phyloP scores from a whole-genome alignment of 2,113 vertebrate species.

The Oceanodroma tethys region DNA sequence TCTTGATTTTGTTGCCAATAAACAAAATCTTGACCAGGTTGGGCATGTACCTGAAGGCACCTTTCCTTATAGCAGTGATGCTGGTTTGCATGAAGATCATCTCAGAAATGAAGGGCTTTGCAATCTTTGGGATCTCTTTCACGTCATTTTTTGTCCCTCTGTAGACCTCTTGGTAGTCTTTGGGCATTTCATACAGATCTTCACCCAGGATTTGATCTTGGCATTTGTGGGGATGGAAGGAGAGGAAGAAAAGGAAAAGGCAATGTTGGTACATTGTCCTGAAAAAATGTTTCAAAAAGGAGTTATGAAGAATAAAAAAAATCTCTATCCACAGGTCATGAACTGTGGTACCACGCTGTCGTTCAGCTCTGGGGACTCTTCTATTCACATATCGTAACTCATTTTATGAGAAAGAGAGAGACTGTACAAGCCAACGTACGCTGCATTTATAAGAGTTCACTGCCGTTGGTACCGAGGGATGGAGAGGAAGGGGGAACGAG shows the following conservation, averaged over 20 bases:
- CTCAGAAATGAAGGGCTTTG: conserved; percentile 61
- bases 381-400: background rate
- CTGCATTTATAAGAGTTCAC: background rate
- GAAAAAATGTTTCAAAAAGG: background rate
- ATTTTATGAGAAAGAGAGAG: background rate
- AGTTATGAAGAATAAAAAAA: background rate
- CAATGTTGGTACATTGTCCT: background rate
- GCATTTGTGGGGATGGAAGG: background rate
- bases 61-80: conserved; percentile 65
- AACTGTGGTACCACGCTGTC: background rate
- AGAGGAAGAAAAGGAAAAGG: conserved; percentile 1
- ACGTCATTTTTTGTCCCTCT: background rate
- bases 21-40: conserved; percentile 73
- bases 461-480: background rate
- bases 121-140: conserved; percentile 64
- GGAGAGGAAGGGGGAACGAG: background rate
- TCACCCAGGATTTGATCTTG: background rate
- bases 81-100: conserved; percentile 72
- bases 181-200: background rate
- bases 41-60: conserved; percentile 70
- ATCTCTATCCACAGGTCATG: background rate
- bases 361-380: background rate
- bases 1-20: conserved; percentile 51
- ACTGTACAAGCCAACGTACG: accelerated
- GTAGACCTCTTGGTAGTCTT: conserved; percentile 63